Evolutionary conservation across 2,797 vertebrate species (phyloP).

Genomic region (Phataginus tricuspis): DNA sequence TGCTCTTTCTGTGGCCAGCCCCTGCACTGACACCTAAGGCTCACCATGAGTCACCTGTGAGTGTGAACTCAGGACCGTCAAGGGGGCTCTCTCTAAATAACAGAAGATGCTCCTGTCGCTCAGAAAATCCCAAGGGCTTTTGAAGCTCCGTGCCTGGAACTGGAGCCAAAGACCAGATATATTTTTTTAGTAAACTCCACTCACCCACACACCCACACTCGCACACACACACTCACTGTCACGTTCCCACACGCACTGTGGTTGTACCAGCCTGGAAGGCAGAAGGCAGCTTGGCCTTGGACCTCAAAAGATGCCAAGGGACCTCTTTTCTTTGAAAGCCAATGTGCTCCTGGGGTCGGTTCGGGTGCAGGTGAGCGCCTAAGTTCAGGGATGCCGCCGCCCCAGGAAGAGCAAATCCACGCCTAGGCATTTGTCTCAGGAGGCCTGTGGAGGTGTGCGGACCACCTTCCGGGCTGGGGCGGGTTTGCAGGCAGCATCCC

Average conservation of each 20-base stretch:
- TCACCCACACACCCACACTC: background rate
- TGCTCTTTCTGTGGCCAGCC: background rate
- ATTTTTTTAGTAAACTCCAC: background rate
- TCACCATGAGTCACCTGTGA: background rate
- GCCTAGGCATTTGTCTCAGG: background rate
- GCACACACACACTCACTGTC: no score
- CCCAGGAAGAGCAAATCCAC: accelerated
- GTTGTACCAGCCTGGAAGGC: background rate
- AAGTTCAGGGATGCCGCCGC: background rate
- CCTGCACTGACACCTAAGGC: background rate
- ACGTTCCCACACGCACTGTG: background rate
- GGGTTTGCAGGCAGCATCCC: no score
- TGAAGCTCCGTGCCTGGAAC: background rate
- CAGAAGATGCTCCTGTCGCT: background rate
- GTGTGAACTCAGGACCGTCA: background rate
- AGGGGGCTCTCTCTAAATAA: background rate
- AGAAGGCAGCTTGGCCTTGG: background rate
- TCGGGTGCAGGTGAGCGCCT: background rate
- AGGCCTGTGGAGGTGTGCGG: background rate
- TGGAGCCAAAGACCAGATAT: background rate
- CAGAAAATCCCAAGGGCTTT: constrained; percentile 19
- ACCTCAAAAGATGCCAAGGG: background rate
- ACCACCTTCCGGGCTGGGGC: background rate
- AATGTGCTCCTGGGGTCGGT: background rate
- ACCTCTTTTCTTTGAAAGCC: background rate